Evolutionary conservation across 2,888 invertebrate species (phyloP), one percentile per base, ranked within the genome.

Genomic region (Hemistola chrysoprasaria): DNA sequence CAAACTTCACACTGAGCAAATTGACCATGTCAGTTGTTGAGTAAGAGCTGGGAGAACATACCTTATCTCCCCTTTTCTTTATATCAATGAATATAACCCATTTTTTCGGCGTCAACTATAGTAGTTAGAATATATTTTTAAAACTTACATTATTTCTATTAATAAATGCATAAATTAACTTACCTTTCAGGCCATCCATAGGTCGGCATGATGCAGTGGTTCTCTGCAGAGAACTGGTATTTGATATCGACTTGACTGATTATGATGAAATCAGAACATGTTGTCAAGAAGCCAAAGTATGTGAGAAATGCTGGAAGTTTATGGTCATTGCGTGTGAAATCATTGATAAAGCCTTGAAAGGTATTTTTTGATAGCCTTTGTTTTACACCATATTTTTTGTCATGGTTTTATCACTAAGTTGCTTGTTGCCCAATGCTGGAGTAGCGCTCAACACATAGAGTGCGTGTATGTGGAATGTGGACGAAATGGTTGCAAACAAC

Each of bases 161-260:
- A 11, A 22, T 32, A 6, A 9, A 1, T 16, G 6, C 6, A 22
- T 32, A 22, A 4, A 21, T 1, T 37, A 10, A n/a, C 25, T 6
- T 24, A 1, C 32, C 30, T 78, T 76, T 40, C 65, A 90, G 92
- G 71, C 93, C 94, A 4, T 91, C 91, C 1, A 74, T 88, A 36
- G 84, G 78, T 7, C 90, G 78, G 79, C 95, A 63, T 73, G 83
- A 87, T 67, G 79, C 87, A 41, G 78, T 87, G 11, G 86, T 88
- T 7, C 52, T 92, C 8, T 92, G 95, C 62, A 95, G 97, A 70
- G 99, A 99, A 88, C 88, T 99, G 7, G 97, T 99, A 0, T 97
- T 99, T 85, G 99, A 99, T 92, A 99, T 99, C 63, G 99, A 99
- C 91, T 95, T 99, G 91, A 98, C 99, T 22, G 99, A 99, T 83